Evolutionary conservation across 2,888 invertebrate genomes (phyloP).

Genomic region (Eristalis pertinax): DNA sequence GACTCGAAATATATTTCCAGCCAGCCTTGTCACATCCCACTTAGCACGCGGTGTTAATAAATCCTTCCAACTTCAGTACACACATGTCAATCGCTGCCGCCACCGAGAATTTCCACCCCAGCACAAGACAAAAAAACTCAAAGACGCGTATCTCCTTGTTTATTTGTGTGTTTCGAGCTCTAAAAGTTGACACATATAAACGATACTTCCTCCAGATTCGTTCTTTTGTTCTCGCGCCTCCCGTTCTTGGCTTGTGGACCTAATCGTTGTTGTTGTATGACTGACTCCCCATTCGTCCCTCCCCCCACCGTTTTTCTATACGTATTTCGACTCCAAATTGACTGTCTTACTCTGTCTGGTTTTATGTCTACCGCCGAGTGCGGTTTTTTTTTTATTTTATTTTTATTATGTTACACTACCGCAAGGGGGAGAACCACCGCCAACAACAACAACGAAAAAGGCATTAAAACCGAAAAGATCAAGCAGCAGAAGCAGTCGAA

Average conservation of each 20-base stretch:
- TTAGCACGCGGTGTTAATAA: slow-evolving; percentile 63
- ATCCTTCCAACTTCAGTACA: slow-evolving; percentile 45
- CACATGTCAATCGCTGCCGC: slow-evolving; percentile 48
- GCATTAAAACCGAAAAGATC: slow-evolving; percentile 46
- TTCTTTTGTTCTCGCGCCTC: slow-evolving; percentile 11
- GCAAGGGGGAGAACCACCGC: slow-evolving; percentile 19
- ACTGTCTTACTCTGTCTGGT: slow-evolving; percentile 59
- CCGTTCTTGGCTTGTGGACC: neutral
- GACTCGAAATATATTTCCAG: slow-evolving; percentile 22
- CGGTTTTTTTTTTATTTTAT: slow-evolving; percentile 31
- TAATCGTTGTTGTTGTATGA: neutral
- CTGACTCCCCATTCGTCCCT: neutral
- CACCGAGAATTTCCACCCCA: slow-evolving; percentile 20
- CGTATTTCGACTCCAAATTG: slow-evolving; percentile 26
- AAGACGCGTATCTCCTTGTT: slow-evolving; percentile 31
- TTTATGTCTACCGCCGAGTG: slow-evolving; percentile 51
- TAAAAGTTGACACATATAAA: slow-evolving; percentile 54
- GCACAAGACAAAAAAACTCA: neutral
- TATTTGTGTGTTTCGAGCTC: slow-evolving; percentile 13
- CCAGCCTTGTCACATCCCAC: slow-evolving; percentile 52
- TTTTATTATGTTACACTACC: slow-evolving; percentile 50
- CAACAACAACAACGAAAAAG: slow-evolving; percentile 20
- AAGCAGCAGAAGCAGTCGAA: slow-evolving; percentile 24
- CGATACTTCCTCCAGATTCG: slow-evolving; percentile 14
- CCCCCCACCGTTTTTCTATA: neutral